These are phyloP conservation scores for Cirrhinus mrigala DNA, from an alignment of 2,797 vertebrate genomes.

Conservation along the genomic window DNA sequence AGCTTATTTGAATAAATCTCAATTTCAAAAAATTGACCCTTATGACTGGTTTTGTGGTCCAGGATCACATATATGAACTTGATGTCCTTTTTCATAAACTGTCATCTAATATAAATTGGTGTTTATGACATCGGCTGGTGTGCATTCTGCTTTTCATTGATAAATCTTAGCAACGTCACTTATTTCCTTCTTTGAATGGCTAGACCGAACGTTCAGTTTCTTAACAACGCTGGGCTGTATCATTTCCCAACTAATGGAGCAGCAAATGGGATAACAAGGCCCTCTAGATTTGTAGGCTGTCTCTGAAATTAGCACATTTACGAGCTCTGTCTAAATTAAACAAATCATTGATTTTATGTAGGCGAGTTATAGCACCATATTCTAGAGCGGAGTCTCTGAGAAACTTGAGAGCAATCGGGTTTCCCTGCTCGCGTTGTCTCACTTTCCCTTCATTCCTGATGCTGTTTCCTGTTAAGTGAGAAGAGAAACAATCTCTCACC, in stretches of 20 bases:
- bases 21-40: too few species aligned
- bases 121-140: neutral
- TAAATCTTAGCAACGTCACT: slow-evolving; percentile 17
- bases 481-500: slow-evolving; percentile 19
- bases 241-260: slow-evolving; percentile 81
- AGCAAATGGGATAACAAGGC: slow-evolving; percentile 86
- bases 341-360: slow-evolving; percentile 87
- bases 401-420: slow-evolving; percentile 72
- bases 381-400: slow-evolving; percentile 72
- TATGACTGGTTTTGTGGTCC: too few species aligned
- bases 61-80: neutral
- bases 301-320: slow-evolving; percentile 82
- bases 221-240: slow-evolving; percentile 61
- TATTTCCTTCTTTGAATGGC: slow-evolving; percentile 36
- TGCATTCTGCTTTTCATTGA: neutral
- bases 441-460: slow-evolving; percentile 13
- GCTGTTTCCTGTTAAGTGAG: slow-evolving; percentile 33
- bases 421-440: slow-evolving; percentile 22
- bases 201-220: slow-evolving; percentile 55
- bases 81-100: neutral
- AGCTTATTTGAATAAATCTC: too few species aligned
- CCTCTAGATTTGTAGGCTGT: slow-evolving; percentile 81
- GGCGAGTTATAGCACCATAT: slow-evolving; percentile 82
- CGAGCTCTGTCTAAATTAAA: slow-evolving; percentile 84
- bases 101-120: neutral